Conservation (phyloP, 2,888 invertebrate species). For the Cosmia trapezina region DNA sequence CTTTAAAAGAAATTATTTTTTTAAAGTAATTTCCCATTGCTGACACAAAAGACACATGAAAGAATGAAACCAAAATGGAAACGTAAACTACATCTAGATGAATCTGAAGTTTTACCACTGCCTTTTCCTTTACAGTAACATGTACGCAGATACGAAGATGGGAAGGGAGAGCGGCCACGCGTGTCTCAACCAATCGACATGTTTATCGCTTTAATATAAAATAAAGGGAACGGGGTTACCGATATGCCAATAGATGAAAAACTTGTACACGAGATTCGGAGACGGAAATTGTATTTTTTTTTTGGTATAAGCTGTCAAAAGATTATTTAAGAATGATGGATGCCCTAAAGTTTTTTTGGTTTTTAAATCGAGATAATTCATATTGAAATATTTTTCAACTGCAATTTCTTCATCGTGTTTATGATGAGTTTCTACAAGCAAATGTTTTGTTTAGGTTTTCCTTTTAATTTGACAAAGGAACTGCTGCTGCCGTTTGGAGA, state of each 20-base stretch:
- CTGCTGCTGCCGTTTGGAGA: neutral
- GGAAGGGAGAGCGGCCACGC: slow-evolving; percentile 86
- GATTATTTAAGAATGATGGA: slow-evolving; percentile 63
- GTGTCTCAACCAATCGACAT: slow-evolving; percentile 88
- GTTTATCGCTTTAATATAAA: slow-evolving; percentile 91
- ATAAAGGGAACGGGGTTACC: slow-evolving; percentile 85
- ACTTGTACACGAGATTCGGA: slow-evolving; percentile 78
- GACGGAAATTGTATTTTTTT: slow-evolving; percentile 85
- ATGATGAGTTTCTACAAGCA: neutral
- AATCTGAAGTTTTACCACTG: neutral
- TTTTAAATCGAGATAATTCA: slow-evolving; percentile 36
- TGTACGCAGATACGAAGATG: slow-evolving; percentile 46
- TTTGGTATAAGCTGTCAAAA: slow-evolving; percentile 46
- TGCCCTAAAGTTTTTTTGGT: slow-evolving; percentile 34
- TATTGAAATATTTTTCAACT: neutral
- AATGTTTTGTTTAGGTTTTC: neutral
- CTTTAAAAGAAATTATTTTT: too few species aligned
- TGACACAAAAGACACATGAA: neutral
- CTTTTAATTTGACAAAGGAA: neutral
- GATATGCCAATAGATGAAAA: slow-evolving; percentile 87
- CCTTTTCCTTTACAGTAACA: slow-evolving; percentile 33
- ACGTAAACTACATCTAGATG: neutral
- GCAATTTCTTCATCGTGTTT: neutral
- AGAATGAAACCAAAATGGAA: neutral
- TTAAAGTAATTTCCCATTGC: neutral